Evolutionary conservation across 2,797 vertebrate species (phyloP), one percentile per base, ranked within the genome.

Genomic region (Oreochromis mossambicus): DNA sequence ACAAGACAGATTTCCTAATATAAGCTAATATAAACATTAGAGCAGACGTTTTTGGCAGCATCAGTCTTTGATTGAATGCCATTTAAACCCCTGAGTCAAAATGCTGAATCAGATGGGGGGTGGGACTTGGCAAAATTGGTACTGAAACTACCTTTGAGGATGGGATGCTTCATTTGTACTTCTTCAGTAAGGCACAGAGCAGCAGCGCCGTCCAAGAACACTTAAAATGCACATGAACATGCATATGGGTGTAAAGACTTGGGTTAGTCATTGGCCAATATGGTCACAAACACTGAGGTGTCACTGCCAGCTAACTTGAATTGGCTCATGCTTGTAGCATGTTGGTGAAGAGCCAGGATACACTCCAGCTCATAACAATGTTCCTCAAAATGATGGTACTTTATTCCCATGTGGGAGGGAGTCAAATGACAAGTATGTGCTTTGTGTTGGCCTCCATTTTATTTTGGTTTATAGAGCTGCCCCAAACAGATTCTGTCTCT

Each of bases 21-120:
- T 84, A 92, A 89, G 82, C 84, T 82, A 88, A 90, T 89, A 83
- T 89, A 91, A 95, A 93, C 92, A 94, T 86, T 77, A 84, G 46
- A 78, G 68, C 54, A 56, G 61, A 84, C 52, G 29, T 83, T 91
- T 92, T 86, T 88, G 85, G 82, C 88, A 86, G 84, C 82, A 63
- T 91, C 78, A 86, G 83, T 77, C 81, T 89, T 86, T 92, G 89
- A 93, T 79, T 95, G 91, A 92, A 91, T 85, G 88, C 87, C 88
- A 88, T 94, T 93, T 92, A 89, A 92, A 93, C 73, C 87, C 86
- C 83, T 52, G 78, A 85, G 79, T 78, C 85, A 84, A 85, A 84
- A 82, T 84, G 81, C 85, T 87, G 87, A 91, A 91, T 92, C 90
- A 88, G 84, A 90, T 50, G 86, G 81, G 86, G 84, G 80, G 86